A percentile compares a stretch with the other conserved stretches of the same genome.
Conservation (phyloP, 2,797 vertebrate genomes). For the Garrulus glandarius region DNA sequence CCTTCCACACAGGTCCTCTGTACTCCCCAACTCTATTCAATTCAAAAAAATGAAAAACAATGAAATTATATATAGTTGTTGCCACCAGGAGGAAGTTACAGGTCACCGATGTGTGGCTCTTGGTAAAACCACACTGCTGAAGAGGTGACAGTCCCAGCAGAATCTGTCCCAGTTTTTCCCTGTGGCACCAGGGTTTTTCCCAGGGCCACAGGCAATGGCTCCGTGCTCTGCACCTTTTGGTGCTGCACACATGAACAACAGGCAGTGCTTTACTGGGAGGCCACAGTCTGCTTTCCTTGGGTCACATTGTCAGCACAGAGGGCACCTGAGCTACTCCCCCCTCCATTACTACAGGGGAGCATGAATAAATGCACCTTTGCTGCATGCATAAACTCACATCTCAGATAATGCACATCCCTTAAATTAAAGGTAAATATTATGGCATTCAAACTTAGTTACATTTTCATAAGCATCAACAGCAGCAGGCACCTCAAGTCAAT, state of each 20-base stretch:
- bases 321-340: background rate
- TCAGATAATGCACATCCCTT: background rate
- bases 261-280: background rate
- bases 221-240: background rate
- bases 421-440: background rate
- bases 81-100: background rate
- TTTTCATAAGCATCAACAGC: background rate
- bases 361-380: background rate
- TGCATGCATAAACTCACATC: background rate
- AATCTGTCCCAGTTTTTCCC: background rate
- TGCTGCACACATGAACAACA: accelerated
- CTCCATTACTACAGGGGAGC: accelerated
- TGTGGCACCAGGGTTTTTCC: background rate
- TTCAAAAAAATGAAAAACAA: background rate
- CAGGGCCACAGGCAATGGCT: accelerated
- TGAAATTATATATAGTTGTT: background rate
- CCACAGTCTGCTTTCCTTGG: background rate
- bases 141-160: background rate
- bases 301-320: background rate
- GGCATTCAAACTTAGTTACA: background rate
- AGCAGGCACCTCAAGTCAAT: background rate
- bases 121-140: accelerated
- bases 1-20: background rate
- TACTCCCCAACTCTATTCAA: background rate
- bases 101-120: accelerated